A percentile compares a stretch with the other conserved stretches of the same genome.
Evolutionary conservation across 2,888 invertebrate species (phyloP).

Genomic region (Diploptera punctata): DNA sequence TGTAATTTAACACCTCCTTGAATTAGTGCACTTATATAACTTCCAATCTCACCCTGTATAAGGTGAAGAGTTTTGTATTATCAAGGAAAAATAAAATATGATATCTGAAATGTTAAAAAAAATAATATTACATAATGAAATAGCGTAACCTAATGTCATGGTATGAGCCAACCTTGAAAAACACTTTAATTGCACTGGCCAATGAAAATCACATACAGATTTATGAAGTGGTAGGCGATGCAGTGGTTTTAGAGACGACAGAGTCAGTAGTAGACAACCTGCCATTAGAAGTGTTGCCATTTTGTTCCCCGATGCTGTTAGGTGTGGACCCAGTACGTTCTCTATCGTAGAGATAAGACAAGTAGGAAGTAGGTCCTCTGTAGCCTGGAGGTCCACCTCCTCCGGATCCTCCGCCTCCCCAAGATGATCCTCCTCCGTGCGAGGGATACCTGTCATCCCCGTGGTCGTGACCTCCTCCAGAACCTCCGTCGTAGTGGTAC

Average conservation of each 20-base stretch:
- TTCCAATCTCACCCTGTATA: no score
- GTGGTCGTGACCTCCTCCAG: background rate
- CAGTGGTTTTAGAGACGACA: background rate
- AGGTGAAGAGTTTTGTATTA: no score
- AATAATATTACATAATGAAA: no score
- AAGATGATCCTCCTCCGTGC: background rate
- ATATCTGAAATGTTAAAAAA: no score
- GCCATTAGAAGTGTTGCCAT: background rate
- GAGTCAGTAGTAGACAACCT: constrained; percentile 16
- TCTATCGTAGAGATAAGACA: constrained; percentile 41
- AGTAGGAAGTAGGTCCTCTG: constrained; percentile 32
- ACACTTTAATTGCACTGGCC: background rate
- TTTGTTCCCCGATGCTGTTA: background rate
- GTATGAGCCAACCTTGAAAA: no score
- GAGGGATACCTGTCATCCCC: constrained; percentile 3
- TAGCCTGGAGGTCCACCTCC: background rate
- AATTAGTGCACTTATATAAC: no score
- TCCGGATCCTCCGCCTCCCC: background rate
- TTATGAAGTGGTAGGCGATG: constrained; percentile 2
- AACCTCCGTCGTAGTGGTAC: constrained; percentile 30
- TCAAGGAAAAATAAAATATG: no score
- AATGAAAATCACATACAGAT: background rate
- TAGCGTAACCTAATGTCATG: no score
- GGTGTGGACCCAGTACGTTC: background rate
- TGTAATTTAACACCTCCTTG: no score